Percentiles rank a stretch among this genome's conserved stretches.
Conservation (phyloP, 2,113 vertebrate species). For the Promerops cafer region DNA sequence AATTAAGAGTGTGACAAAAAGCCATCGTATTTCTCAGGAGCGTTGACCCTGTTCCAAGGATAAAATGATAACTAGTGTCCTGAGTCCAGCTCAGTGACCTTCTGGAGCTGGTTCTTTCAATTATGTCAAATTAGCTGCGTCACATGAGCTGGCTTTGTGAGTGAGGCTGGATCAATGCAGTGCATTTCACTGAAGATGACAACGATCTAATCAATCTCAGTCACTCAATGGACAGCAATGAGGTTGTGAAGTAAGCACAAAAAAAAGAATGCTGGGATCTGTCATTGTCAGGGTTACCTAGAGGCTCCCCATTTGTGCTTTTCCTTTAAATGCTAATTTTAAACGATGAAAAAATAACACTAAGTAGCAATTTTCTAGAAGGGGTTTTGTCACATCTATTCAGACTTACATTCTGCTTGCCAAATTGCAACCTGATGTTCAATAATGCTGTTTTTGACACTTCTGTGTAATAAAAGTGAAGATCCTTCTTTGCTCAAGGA, state of each 20-base stretch:
- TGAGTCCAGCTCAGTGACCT: background rate
- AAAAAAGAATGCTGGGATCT: background rate
- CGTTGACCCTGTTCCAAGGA: background rate
- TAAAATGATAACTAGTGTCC: background rate
- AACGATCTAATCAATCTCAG: slow-evolving; percentile 7
- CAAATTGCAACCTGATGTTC: slow-evolving; percentile 49
- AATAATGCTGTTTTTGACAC: slow-evolving; percentile 50
- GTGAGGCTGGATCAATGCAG: background rate
- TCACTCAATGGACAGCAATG: background rate
- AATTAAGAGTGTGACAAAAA: slow-evolving; percentile 9
- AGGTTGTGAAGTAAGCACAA: background rate
- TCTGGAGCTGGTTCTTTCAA: slow-evolving; percentile 23
- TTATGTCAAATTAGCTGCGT: slow-evolving; percentile 2
- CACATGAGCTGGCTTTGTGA: background rate
- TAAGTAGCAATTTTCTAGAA: slow-evolving; percentile 38
- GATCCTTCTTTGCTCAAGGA: slow-evolving; percentile 52
- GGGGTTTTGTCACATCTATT: slow-evolving; percentile 53
- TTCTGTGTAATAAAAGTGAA: slow-evolving; percentile 44
- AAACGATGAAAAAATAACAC: slow-evolving; percentile 34
- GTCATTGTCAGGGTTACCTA: slow-evolving; percentile 2
- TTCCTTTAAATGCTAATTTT: slow-evolving; percentile 54
- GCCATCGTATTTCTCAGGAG: background rate
- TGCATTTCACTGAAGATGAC: background rate
- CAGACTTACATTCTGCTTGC: slow-evolving; percentile 18
- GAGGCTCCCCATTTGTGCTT: background rate